Conservation (phyloP, 1,140 invertebrate genomes). For the Drosophila lacertosa region DNA sequence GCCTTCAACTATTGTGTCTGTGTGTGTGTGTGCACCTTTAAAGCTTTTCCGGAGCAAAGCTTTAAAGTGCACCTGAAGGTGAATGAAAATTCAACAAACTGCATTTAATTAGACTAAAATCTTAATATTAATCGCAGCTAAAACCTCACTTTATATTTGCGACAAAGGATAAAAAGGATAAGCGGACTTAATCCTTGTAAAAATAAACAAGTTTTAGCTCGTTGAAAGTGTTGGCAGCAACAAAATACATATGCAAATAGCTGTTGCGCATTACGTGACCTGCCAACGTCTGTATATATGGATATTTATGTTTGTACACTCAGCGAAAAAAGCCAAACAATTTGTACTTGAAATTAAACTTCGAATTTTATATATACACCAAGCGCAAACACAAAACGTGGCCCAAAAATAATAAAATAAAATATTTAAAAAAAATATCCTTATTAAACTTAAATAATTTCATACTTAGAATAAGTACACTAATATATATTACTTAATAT, state of each 20-base stretch:
- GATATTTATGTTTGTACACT: too few species aligned
- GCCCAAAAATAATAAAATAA: too few species aligned
- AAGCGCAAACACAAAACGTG: too few species aligned
- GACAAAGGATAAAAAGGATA: not conserved
- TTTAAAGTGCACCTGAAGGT: slow-evolving; percentile 32
- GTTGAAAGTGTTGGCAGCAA: not conserved
- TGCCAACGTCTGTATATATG: not conserved
- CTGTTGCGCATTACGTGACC: not conserved
- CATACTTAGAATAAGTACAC: too few species aligned
- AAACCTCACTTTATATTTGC: not conserved
- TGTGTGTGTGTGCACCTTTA: slow-evolving; percentile 9
- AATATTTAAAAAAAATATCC: too few species aligned
- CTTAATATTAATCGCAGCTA: not conserved
- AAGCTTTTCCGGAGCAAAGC: slow-evolving; percentile 32
- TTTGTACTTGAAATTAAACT: too few species aligned
- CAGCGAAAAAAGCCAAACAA: too few species aligned
- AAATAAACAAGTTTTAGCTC: not conserved
- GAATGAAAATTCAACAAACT: not conserved
- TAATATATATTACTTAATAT: too few species aligned
- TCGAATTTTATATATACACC: too few species aligned
- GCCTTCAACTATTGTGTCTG: slow-evolving; percentile 35
- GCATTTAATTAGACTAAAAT: slow-evolving; percentile 16
- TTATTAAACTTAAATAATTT: too few species aligned
- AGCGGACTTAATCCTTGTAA: not conserved
- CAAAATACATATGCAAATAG: not conserved